Evolutionary conservation across 2,113 vertebrate genomes (phyloP), one percentile per base, ranked within the genome.

Genomic region (Ondatra zibethicus): DNA sequence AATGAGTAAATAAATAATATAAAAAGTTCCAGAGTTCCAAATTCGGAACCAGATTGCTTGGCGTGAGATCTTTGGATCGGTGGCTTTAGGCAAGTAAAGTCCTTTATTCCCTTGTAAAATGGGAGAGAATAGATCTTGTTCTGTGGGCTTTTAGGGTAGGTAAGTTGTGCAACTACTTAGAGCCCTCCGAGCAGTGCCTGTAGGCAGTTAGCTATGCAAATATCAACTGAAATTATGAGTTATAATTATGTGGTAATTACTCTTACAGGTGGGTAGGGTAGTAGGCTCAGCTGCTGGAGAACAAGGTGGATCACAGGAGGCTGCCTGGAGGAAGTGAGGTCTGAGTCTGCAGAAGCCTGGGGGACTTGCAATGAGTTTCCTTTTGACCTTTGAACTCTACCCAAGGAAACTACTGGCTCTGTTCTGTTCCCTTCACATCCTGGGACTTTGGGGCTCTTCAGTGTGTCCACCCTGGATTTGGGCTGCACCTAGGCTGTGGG

Each of bases 251-350:
- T 55, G 75, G 42, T 82, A 61, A 47, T 65, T 50, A 77, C 77
- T 65, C 61, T 25, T 11, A 33, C 13, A 39, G 58, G 33, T 92
- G 76, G 33, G 23, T 47, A 75, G 82, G 65, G 29, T 65, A 45
- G 21, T 42, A 45, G 87, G 12, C 45, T 80, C 11, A 58, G 85
- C 61, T 36, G 76, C 61, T 31, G 65, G 19, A 47, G 33, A 82
- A 31, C 33, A 63, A 45, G 61, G 17, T n/a, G 12, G 12, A 7
- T 87, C 88, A 42, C 58, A 78, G 91, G 70, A 84, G 95, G 42
- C 95, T 97, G 27, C 95, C 91, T 92, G 93, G 95, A 95, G 90
- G 89, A 93, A 72, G 77, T 45, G 36, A 91, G 91, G 45, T 90
- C 39, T 87, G 78, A 81, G 91, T 52, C 31, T 86, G 58, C 77